Conservation (phyloP, 2,113 vertebrate genomes). For the Scytalopus superciliaris region DNA sequence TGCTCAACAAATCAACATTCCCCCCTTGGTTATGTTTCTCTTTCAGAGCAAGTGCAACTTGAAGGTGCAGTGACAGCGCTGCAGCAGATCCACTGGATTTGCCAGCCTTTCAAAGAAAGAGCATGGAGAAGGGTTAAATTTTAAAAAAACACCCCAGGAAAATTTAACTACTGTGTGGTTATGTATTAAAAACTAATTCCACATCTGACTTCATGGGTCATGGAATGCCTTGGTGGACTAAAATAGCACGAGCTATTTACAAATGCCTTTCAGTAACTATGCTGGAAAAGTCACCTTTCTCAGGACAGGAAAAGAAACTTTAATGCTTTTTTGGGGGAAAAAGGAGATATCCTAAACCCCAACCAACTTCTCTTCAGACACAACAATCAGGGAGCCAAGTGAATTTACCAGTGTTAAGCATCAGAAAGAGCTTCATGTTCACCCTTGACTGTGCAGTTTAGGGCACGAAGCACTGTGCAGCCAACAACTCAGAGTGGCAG, state of each 20-base stretch:
- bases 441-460: not conserved
- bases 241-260: not conserved
- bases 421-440: not conserved
- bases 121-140: not conserved
- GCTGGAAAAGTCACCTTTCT: not conserved
- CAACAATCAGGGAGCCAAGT: not conserved
- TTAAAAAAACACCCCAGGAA: not conserved
- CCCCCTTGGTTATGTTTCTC: not conserved
- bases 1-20: not conserved
- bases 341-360: not conserved
- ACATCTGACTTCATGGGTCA: not conserved
- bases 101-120: not conserved
- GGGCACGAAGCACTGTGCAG: not conserved
- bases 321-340: not conserved
- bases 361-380: not conserved
- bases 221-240: fast-evolving
- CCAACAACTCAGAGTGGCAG: not conserved
- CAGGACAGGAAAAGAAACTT: not conserved
- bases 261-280: not conserved
- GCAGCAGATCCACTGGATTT: not conserved
- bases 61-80: not conserved
- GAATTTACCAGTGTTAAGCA: not conserved
- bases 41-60: not conserved
- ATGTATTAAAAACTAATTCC: constrained; percentile 5
- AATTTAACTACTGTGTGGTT: not conserved